Base-by-base conservation (phyloP, 2,113 vertebrate genomes). In the Saccopteryx bilineata region DNA sequence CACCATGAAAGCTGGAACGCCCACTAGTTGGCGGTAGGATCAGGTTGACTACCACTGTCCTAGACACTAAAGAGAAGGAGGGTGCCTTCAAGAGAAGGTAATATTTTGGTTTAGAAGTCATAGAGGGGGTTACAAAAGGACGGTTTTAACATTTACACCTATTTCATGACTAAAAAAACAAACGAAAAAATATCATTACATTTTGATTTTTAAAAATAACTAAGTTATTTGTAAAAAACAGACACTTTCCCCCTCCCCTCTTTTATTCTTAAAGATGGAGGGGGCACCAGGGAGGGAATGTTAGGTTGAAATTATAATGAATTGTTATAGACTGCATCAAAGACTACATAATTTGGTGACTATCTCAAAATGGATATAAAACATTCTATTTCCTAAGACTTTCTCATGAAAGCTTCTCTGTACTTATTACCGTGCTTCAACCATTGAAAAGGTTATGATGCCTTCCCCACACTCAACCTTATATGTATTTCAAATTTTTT, bases 201-300 rank as follows among this genome's bases (percentile, higher is more conserved):
- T 28, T 56, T 83, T 65, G 10, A 90, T 33, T 86, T 96, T 86
- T 69, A 21, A 79, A 93, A 90, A 74, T 87, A 52, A 71, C 52
- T 60, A 61, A 46, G 33, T 72, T 56, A 48, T 86, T 92, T 79
- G 9, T 83, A 69, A 84, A 96, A 65, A 96, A 65, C 1, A 71
- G 8, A 66, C 18, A 61, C 26, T 75, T 71, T 9, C 69, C 8
- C 17, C 50, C 19, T 23, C 54, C 21, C 72, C 19, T 54, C 24
- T 85, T 24, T 54, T 82, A 68, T 81, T 82, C 48, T 85, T 31
- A n/a, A 81, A 95, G 84, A 61, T 56, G 10, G 39, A 82, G 28
- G 24, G 2, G 19, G 18, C 17, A 69, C 0, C 7, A 56, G 21
- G 33, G 58, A 90, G 24, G 21, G 24, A 17, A 60, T 76, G 28